phyloP scores from a whole-genome alignment of 2,797 vertebrate genomes.

The Steatocranus sp. region DNA sequence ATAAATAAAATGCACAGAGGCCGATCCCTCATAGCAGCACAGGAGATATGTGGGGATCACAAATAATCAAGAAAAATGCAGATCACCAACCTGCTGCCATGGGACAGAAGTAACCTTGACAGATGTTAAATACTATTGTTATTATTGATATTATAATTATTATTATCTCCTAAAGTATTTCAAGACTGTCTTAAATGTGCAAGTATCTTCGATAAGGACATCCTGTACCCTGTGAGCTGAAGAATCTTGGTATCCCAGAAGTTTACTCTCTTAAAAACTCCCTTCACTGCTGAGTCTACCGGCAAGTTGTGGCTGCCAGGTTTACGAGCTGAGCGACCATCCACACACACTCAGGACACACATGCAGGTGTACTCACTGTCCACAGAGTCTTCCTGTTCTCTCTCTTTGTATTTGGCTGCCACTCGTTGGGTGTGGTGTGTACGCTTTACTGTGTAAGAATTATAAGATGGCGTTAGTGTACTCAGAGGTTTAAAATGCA shows the following conservation, averaged over 20 bases:
- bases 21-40: slow-evolving; percentile 34
- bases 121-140: slow-evolving; percentile 75
- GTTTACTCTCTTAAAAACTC: slow-evolving; percentile 55
- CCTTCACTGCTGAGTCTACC: slow-evolving; percentile 60
- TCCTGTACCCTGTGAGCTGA: slow-evolving; percentile 62
- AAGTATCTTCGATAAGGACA: slow-evolving; percentile 68
- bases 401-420: slow-evolving; percentile 70
- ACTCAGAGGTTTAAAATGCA: slow-evolving; percentile 48
- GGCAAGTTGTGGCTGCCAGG: slow-evolving; percentile 58
- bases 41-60: slow-evolving; percentile 23
- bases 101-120: slow-evolving; percentile 59
- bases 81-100: slow-evolving; percentile 53
- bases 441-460: slow-evolving; percentile 51
- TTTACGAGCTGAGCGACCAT: slow-evolving; percentile 64
- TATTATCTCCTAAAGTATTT: slow-evolving; percentile 76
- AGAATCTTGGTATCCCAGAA: slow-evolving; percentile 63
- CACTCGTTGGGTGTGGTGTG: slow-evolving; percentile 54
- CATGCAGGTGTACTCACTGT: slow-evolving; percentile 73
- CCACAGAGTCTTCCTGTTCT: slow-evolving; percentile 78
- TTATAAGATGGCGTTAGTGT: slow-evolving; percentile 36
- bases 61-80: slow-evolving; percentile 43
- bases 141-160: slow-evolving; percentile 69
- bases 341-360: slow-evolving; percentile 71
- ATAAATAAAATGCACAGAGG: slow-evolving; percentile 53
- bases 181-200: slow-evolving; percentile 76